Evolutionary conservation across 2,113 vertebrate genomes (phyloP).

Genomic region (Malurus cyaneus): DNA sequence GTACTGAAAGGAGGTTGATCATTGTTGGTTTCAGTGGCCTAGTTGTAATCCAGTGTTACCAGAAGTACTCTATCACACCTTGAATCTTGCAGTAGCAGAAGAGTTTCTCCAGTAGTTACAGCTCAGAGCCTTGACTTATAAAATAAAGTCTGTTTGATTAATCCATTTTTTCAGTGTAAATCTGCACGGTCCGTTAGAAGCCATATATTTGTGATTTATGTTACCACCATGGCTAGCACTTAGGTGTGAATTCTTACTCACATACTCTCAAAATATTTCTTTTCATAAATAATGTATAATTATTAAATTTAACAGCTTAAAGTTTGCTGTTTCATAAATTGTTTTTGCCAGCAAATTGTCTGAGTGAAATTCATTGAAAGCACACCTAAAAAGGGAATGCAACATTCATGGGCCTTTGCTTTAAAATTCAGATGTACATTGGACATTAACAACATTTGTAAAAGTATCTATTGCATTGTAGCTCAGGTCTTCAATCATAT

Average conservation of each 20-base stretch:
- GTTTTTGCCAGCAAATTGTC: background rate
- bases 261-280: background rate
- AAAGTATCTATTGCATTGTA: background rate
- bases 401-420: background rate
- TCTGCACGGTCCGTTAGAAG: rapidly evolving
- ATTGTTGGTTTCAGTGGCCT: background rate
- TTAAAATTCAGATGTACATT: background rate
- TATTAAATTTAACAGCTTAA: background rate
- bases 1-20: background rate
- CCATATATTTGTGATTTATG: background rate
- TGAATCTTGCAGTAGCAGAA: background rate
- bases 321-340: background rate
- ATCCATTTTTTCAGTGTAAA: background rate
- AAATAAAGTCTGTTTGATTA: background rate
- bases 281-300: background rate
- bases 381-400: background rate
- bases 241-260: background rate
- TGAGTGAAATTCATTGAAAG: background rate
- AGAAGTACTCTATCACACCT: background rate
- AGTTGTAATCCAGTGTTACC: background rate
- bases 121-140: background rate
- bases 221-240: background rate
- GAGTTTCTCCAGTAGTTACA: background rate
- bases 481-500: background rate
- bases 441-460: background rate